phyloP scores from a whole-genome alignment of 1,140 invertebrate species.

The Gryon sp. region DNA sequence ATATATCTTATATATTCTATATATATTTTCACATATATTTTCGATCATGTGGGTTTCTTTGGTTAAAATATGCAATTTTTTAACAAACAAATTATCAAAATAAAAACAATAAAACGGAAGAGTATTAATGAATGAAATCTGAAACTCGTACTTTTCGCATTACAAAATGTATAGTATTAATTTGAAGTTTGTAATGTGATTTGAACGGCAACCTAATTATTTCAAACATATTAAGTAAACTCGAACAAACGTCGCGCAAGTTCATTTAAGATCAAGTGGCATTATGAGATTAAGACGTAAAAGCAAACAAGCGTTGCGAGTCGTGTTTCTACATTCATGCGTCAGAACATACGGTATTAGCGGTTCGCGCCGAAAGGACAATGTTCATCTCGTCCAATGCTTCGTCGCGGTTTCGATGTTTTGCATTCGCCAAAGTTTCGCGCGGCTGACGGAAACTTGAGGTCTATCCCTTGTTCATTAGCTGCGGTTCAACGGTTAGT shows the following conservation, averaged over 20 bases:
- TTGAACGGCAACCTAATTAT: constrained; percentile 17
- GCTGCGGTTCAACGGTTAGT: constrained; percentile 22
- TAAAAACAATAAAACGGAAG: too few relatives aligned
- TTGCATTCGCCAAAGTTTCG: constrained; percentile 34
- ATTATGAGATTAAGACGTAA: constrained; percentile 53
- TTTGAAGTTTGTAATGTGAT: constrained; percentile 29
- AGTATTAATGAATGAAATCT: neutral
- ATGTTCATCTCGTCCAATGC: constrained; percentile 17
- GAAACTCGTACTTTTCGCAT: constrained; percentile 2
- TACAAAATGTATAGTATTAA: constrained; percentile 15
- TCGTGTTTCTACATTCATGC: constrained; percentile 25
- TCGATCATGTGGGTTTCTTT: too few relatives aligned
- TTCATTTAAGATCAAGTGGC: constrained; percentile 28
- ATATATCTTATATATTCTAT: too few relatives aligned
- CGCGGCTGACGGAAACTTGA: constrained; percentile 43
- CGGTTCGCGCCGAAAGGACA: constrained; percentile 1
- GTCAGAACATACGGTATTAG: constrained; percentile 14
- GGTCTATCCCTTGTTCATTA: constrained; percentile 58
- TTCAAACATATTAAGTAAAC: constrained; percentile 23
- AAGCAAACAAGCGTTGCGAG: constrained; percentile 36
- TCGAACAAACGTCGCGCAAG: constrained; percentile 16
- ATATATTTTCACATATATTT: too few relatives aligned
- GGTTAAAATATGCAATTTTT: too few relatives aligned
- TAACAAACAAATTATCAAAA: too few relatives aligned
- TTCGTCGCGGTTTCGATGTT: constrained; percentile 27